Evolutionary conservation across 2,888 invertebrate genomes (phyloP).

Genomic region (Caradrina clavipalpis): DNA sequence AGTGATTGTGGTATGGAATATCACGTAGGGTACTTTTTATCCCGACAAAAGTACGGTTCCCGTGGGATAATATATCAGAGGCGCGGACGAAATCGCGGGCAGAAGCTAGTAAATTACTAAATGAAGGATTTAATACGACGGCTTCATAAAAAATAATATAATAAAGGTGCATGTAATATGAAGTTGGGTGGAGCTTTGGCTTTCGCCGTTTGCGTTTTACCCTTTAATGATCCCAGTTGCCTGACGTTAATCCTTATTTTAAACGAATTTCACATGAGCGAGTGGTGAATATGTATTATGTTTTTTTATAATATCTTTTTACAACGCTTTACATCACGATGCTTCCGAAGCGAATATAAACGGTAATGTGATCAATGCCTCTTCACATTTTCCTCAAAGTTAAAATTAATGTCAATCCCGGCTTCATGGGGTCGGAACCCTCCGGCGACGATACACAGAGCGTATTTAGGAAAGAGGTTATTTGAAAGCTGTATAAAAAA

Average conservation of each 20-base stretch:
- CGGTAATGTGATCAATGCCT: constrained; percentile 48
- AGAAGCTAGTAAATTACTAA: no score
- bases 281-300: constrained; percentile 3
- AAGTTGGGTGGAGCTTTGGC: constrained; percentile 2
- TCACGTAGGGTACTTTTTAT: no score
- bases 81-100: no score
- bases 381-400: constrained; percentile 49
- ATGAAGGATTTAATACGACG: constrained; percentile 1
- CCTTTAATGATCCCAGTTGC: constrained; percentile 43
- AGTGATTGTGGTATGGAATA: no score
- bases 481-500: constrained; percentile 32
- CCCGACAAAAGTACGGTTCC: no score
- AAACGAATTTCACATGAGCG: constrained; percentile 32
- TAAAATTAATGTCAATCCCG: constrained; percentile 73
- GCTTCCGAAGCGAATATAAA: constrained; percentile 39
- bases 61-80: no score
- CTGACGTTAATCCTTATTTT: constrained; percentile 47
- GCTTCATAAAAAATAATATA: not conserved
- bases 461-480: constrained; percentile 30
- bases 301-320: constrained; percentile 14
- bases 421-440: constrained; percentile 69
- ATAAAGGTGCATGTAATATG: not conserved
- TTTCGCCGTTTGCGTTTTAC: constrained; percentile 25
- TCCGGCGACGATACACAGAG: constrained; percentile 50
- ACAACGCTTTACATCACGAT: constrained; percentile 33